Percentiles rank a stretch among this genome's conserved stretches.
Conservation (phyloP, 35 echinoderm and acorn worm genomes). For the Strongylocentrotus purpuratus region DNA sequence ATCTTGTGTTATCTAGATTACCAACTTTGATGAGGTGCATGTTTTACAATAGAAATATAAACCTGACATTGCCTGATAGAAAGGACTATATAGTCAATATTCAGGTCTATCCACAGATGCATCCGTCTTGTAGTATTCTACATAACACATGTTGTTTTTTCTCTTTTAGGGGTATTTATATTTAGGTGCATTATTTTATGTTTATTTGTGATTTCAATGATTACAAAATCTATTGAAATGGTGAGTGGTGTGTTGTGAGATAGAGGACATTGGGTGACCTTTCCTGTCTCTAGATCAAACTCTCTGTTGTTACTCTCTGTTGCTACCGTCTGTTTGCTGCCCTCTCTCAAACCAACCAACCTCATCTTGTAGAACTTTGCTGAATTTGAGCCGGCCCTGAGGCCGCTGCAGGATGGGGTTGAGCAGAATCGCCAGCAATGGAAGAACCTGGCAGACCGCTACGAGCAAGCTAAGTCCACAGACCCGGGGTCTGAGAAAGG, state of each 20-base stretch:
- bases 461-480: constrained; percentile 30
- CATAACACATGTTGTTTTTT: neutral
- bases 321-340: neutral
- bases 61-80: neutral
- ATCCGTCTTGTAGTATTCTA: neutral
- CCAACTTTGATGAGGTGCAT: neutral
- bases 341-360: constrained; percentile 8
- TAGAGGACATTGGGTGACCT: neutral
- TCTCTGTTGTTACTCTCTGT: neutral
- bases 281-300: neutral
- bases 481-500: neutral
- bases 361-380: constrained; percentile 73
- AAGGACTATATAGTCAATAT: neutral
- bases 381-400: constrained; percentile 63
- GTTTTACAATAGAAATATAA: neutral
- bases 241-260: neutral
- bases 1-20: neutral
- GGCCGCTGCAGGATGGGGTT: constrained; percentile 69
- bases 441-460: constrained; percentile 71
- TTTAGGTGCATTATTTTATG: neutral
- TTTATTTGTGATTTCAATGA: constrained; percentile 4
- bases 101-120: neutral
- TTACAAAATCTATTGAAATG: neutral
- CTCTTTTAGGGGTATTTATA: neutral
- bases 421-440: constrained; percentile 77